Base-by-base conservation (phyloP, 1,140 invertebrate species). In the Drosophila kohkoa region DNA sequence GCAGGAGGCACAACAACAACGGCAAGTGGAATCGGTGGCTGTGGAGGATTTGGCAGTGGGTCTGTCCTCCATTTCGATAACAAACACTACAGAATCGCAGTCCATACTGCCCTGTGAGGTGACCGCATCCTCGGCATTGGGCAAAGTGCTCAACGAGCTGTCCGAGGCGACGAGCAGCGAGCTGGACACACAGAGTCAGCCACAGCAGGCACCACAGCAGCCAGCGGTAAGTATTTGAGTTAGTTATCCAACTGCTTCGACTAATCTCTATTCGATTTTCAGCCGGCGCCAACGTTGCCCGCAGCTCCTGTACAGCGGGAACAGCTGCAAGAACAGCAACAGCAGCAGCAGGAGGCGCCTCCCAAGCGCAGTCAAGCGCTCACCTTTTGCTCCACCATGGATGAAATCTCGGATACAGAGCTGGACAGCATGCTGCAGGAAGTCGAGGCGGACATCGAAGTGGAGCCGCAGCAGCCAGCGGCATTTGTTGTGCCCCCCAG, bases 341-440 rank as follows among this genome's bases (percentile, higher is more conserved):
- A 63, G 32, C 79, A 66, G 43, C 32, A 13, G 38, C 46, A 65
- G 25, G 49, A 51, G 10, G 8, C 28, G 45, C 35, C 54, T 8
- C 68, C 74, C 2, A 74, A 70, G 3, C 83, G 73, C 32, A 90
- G 59, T 43, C 83, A 91, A 35, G 90, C 91, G 0, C 55, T 92
- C 2, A 91, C 86, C 20, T 93, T 92, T 43, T 90, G 89, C 68
- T 93, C 92, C 10, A 93, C 92, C 2, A 92, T 92, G 92, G 92
- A 92, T 54, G 92, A 92, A 28, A 92, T 92, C 10, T 92, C 92
- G 0, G 92, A 92, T 55, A 91, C 92, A 0, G 92, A 92, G 41
- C 60, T 92, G 52, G 92, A 92, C 72, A 92, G 91, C 62, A 92
- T 92, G 82, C 69, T 92, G 64, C 92, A 92, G 45, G 92, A 92